These are phyloP conservation scores for Eumeta japonica DNA, from an alignment of 1,140 invertebrate species.

Conservation along the genomic window DNA sequence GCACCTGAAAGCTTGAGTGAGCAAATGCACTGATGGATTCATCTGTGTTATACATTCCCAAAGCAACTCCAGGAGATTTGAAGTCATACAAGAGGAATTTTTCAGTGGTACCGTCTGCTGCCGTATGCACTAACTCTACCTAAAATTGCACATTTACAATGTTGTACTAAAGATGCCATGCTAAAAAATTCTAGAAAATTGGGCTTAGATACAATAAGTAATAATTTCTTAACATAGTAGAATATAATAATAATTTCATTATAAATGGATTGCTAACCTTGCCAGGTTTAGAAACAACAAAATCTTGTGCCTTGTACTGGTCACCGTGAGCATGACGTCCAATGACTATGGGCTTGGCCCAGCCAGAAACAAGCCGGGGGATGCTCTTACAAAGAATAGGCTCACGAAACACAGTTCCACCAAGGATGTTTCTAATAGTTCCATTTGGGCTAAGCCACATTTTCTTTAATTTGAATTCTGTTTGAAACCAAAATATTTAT, in stretches of 20 bases:
- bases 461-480: slow-evolving; percentile 89
- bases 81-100: slow-evolving; percentile 69
- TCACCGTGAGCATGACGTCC: slow-evolving; percentile 89
- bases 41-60: slow-evolving; percentile 90
- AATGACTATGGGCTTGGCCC: slow-evolving; percentile 79
- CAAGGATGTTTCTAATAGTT: slow-evolving; percentile 87
- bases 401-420: slow-evolving; percentile 87
- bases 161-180: not conserved
- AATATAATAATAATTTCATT: too few species aligned
- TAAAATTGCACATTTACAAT: too few species aligned
- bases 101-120: slow-evolving; percentile 58
- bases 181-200: not conserved
- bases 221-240: not conserved
- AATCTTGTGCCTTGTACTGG: slow-evolving; percentile 88
- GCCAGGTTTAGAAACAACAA: slow-evolving; percentile 71
- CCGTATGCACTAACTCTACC: slow-evolving; percentile 70
- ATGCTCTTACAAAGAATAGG: slow-evolving; percentile 88
- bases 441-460: slow-evolving; percentile 93
- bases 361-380: slow-evolving; percentile 82
- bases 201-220: not conserved
- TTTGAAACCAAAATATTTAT: too few species aligned
- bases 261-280: too few species aligned
- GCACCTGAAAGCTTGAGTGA: slow-evolving; percentile 76
- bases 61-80: slow-evolving; percentile 72
- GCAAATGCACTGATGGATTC: slow-evolving; percentile 82